Conservation (phyloP, 2,888 invertebrate genomes). For the Cataglyphis rosenhaueri region DNA sequence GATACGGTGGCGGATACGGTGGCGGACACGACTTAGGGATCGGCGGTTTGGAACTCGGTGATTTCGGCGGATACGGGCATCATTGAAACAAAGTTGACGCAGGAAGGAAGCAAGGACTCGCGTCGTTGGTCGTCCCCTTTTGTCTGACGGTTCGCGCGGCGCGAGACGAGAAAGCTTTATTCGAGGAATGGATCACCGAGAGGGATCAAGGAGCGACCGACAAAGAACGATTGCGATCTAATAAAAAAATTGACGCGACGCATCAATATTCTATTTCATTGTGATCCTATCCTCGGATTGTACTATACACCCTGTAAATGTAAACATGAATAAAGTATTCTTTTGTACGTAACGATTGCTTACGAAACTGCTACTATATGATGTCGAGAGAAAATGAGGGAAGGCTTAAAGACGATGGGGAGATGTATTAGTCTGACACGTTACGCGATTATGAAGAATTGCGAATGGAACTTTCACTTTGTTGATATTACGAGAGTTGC, state of each 20-base stretch:
- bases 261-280: slow-evolving; percentile 70
- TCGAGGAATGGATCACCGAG: slow-evolving; percentile 31
- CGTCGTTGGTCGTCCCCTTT: slow-evolving; percentile 42
- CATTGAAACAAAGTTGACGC: slow-evolving; percentile 59
- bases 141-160: slow-evolving; percentile 37
- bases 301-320: slow-evolving; percentile 69
- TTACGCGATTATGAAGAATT: slow-evolving; percentile 69
- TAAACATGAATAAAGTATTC: slow-evolving; percentile 70
- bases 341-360: slow-evolving; percentile 70
- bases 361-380: slow-evolving; percentile 55
- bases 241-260: slow-evolving; percentile 56
- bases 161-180: slow-evolving; percentile 12
- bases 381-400: slow-evolving; percentile 7
- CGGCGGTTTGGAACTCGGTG: slow-evolving; percentile 66
- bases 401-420: not conserved
- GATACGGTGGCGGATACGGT: slow-evolving; percentile 42
- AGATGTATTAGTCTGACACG: slow-evolving; percentile 46
- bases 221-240: slow-evolving; percentile 36
- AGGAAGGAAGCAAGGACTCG: slow-evolving; percentile 42
- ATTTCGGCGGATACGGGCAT: slow-evolving; percentile 69
- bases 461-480: slow-evolving; percentile 70
- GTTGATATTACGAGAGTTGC: slow-evolving; percentile 63
- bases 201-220: slow-evolving; percentile 29
- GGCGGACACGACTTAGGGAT: slow-evolving; percentile 60
- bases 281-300: slow-evolving; percentile 67